These are phyloP conservation scores for Rousettus madagascariensis DNA, from an alignment of 2,797 vertebrate genomes.

Conservation along the genomic window DNA sequence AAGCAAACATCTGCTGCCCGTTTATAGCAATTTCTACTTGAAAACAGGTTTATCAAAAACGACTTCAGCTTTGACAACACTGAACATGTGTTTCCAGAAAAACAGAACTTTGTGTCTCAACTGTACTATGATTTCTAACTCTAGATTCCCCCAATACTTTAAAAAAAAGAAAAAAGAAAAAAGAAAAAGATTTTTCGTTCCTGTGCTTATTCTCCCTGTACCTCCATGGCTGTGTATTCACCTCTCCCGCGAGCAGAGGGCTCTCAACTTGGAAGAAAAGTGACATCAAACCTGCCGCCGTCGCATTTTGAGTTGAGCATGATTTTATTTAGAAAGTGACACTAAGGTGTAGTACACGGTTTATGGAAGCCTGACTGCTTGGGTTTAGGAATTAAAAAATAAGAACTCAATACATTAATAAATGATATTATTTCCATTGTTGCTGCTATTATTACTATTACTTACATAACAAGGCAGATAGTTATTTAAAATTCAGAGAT, in stretches of 20 bases:
- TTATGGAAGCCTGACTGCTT: not conserved
- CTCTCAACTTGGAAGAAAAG: not conserved
- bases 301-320: not conserved
- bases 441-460: not conserved
- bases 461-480: not conserved
- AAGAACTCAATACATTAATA: not conserved
- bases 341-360: not conserved
- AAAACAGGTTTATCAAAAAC: slow-evolving; percentile 76
- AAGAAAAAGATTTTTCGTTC: too few relatives aligned
- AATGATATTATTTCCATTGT: not conserved
- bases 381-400: not conserved
- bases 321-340: slow-evolving; percentile 28
- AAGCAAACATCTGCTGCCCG: slow-evolving; percentile 83
- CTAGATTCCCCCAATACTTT: not conserved
- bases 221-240: not conserved
- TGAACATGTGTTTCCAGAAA: slow-evolving; percentile 57
- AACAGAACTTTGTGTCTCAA: slow-evolving; percentile 23
- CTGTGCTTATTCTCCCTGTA: not conserved
- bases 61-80: slow-evolving; percentile 60
- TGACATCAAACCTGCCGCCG: not conserved
- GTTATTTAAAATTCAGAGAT: not conserved
- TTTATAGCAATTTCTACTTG: slow-evolving; percentile 80
- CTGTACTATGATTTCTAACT: slow-evolving; percentile 36
- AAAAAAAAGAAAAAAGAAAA: not conserved
- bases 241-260: not conserved